Percentiles rank a stretch among this genome's conserved stretches.
phyloP scores from a whole-genome alignment of 1,140 invertebrate genomes.

The Melipona quadrifasciata region DNA sequence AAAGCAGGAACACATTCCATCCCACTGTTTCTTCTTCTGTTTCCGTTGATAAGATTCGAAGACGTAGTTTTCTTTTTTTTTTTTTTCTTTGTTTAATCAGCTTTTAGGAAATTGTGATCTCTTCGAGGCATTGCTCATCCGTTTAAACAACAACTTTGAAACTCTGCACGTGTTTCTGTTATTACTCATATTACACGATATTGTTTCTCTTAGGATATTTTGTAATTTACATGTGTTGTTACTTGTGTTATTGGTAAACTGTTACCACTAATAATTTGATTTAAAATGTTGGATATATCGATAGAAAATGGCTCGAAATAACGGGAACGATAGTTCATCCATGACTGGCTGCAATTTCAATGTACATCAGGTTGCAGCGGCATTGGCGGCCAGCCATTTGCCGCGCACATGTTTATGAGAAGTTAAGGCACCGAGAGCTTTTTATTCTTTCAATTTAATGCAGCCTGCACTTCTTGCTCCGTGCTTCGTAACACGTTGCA shows the following conservation, averaged over 20 bases:
- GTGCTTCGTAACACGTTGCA: slow-evolving; percentile 2
- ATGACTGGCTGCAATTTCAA: slow-evolving; percentile 55
- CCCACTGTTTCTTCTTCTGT: slow-evolving; percentile 48
- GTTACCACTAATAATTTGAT: too few relatives aligned
- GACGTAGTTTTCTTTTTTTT: too few relatives aligned
- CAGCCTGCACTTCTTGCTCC: slow-evolving; percentile 36
- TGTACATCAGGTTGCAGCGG: slow-evolving; percentile 57
- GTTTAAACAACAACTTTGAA: neutral
- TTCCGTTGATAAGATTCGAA: neutral
- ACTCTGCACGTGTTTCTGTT: too few relatives aligned
- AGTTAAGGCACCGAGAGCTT: slow-evolving; percentile 14
- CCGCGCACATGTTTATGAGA: slow-evolving; percentile 57
- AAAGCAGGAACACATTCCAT: slow-evolving; percentile 78
- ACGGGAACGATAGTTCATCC: slow-evolving; percentile 24
- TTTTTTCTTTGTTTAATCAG: neutral
- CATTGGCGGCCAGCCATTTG: slow-evolving; percentile 60
- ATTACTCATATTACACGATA: neutral
- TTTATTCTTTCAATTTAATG: slow-evolving; percentile 32
- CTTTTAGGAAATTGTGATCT: neutral
- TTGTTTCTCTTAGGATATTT: neutral
- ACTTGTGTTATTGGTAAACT: neutral
- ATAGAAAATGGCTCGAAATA: slow-evolving; percentile 16
- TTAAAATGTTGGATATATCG: neutral
- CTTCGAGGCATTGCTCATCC: neutral
- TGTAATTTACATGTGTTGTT: too few relatives aligned